These are phyloP conservation scores for Oxyura jamaicensis DNA, from an alignment of 2,113 vertebrate genomes.

Conservation along the genomic window DNA sequence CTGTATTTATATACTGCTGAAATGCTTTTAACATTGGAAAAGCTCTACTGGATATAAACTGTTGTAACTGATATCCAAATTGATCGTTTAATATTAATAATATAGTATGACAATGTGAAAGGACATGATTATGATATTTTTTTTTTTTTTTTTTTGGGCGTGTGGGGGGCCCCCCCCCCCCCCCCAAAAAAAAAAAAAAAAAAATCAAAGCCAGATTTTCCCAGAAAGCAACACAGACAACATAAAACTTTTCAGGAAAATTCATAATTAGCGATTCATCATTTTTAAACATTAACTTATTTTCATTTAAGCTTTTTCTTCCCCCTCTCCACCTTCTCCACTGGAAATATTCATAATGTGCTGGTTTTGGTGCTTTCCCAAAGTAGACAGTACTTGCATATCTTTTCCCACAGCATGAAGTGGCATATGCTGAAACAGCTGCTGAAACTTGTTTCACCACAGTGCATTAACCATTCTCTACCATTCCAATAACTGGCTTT, in stretches of 20 bases:
- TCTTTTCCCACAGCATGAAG: neutral
- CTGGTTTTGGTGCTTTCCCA: neutral
- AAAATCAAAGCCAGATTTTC: neutral
- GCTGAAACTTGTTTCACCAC: neutral
- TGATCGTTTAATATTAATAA: conserved; percentile 16
- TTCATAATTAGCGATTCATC: neutral
- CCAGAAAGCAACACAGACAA: neutral
- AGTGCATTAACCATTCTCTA: fast-evolving
- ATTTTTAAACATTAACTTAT: neutral
- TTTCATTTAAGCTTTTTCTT: neutral
- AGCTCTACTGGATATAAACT: neutral
- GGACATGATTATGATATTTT: conserved; percentile 1
- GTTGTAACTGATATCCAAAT: neutral
- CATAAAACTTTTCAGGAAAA: neutral
- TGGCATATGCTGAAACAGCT: neutral
- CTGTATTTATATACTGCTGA: neutral
- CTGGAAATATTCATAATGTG: neutral
- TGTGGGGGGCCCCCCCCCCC: no score
- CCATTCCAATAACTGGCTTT: neutral
- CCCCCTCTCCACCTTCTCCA: fast-evolving
- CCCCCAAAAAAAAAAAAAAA: neutral
- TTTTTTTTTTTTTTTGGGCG: neutral
- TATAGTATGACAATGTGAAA: neutral
- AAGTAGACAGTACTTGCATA: neutral
- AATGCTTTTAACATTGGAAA: neutral